phyloP scores from a whole-genome alignment of 2,797 vertebrate species.

The Sebastes hopkinsi region DNA sequence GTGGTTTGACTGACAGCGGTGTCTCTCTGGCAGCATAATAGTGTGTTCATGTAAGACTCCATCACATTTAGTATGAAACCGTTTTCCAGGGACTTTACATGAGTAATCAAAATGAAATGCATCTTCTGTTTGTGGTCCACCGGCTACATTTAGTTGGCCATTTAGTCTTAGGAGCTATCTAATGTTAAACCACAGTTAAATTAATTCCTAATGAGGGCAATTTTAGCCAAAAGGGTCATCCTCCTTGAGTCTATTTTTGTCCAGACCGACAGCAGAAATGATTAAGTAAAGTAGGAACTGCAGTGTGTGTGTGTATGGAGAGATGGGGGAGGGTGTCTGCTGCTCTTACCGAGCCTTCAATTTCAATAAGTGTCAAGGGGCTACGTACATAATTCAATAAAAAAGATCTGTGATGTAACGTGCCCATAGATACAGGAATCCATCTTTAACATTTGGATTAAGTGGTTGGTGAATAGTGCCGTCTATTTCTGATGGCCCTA shows the following conservation, averaged over 20 bases:
- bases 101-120: neutral
- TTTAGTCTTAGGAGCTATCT: conserved; percentile 4
- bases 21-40: neutral
- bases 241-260: neutral
- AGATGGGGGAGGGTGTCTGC: conserved; percentile 6
- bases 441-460: conserved; percentile 44
- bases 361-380: conserved; percentile 52
- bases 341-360: conserved; percentile 24
- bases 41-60: neutral
- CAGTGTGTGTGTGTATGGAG: neutral
- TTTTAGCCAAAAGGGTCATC: conserved; percentile 6
- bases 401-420: conserved; percentile 31
- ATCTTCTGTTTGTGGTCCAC: neutral
- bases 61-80: neutral
- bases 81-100: neutral
- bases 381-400: conserved; percentile 50
- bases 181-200: conserved; percentile 6
- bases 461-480: conserved; percentile 42
- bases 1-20: neutral
- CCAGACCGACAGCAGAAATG: neutral
- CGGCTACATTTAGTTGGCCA: neutral
- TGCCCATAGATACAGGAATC: conserved; percentile 7
- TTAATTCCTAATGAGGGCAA: conserved; percentile 8
- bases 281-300: neutral
- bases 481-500: conserved; percentile 12